These are phyloP conservation scores for Hanleya hanleyi DNA, from an alignment of 2,888 invertebrate genomes.

Conservation along the genomic window DNA sequence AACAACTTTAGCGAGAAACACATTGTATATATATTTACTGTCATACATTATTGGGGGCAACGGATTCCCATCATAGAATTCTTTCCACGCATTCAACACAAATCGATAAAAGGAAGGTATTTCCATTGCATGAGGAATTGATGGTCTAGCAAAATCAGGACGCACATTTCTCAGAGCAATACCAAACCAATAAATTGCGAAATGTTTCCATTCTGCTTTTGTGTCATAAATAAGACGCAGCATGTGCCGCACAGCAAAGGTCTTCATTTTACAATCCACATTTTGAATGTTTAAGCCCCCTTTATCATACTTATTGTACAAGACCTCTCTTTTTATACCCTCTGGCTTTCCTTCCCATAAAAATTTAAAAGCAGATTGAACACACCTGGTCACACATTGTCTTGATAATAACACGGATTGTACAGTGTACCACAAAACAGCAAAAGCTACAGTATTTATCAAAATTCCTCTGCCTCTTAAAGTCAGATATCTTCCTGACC, in stretches of 20 bases:
- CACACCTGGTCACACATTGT: not conserved
- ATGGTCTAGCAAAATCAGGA: not conserved
- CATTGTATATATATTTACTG: not conserved
- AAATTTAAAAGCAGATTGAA: not conserved
- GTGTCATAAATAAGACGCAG: not conserved
- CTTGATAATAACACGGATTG: not conserved
- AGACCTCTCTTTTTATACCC: not conserved
- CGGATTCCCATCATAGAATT: not conserved
- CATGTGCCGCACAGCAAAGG: not conserved
- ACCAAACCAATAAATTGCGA: conserved; percentile 8
- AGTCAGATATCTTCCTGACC: not conserved
- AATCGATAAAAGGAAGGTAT: not conserved
- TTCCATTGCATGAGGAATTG: not conserved
- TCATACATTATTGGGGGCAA: not conserved
- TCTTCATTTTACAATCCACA: not conserved
- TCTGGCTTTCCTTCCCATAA: not conserved
- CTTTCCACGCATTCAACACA: not conserved
- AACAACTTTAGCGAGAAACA: not conserved
- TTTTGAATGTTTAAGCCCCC: conserved; percentile 1
- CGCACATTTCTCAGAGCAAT: not conserved
- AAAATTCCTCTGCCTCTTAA: not conserved
- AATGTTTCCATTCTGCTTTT: not conserved
- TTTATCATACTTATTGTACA: too few species aligned
- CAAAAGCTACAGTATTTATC: not conserved
- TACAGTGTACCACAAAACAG: not conserved